Evolutionary conservation across 2,888 invertebrate species (phyloP).

Genomic region (Drosophila silvestris): DNA sequence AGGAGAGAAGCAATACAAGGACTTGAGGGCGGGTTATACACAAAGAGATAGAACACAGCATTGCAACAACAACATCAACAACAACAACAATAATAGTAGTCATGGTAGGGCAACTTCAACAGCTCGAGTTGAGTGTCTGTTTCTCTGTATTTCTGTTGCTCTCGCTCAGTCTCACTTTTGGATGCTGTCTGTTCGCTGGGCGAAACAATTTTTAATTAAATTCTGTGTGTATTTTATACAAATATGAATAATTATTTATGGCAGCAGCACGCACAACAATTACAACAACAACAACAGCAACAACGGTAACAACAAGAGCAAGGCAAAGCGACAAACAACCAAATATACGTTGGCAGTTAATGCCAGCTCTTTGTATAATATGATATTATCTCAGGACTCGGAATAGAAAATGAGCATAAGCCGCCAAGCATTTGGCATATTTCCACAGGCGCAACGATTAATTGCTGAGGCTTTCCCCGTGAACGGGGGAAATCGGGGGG

Average conservation of each 20-base stretch:
- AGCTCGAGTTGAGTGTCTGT: conserved; percentile 21
- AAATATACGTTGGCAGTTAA: conserved; percentile 69
- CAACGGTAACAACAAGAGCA: background rate
- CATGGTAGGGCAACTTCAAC: conserved; percentile 6
- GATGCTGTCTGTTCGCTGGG: conserved; percentile 18
- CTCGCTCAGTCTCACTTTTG: background rate
- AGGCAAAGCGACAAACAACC: conserved; percentile 4
- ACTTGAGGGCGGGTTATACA: conserved; percentile 46
- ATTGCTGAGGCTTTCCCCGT: conserved; percentile 59
- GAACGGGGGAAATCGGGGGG: too few relatives aligned
- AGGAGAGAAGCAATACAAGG: conserved; percentile 4
- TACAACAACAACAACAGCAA: conserved; percentile 14
- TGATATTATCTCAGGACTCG: conserved; percentile 68
- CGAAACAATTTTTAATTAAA: conserved; percentile 81
- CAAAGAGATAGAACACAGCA: conserved; percentile 56
- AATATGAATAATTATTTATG: conserved; percentile 83
- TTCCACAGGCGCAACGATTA: conserved; percentile 65
- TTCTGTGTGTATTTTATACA: conserved; percentile 80
- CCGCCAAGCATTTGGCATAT: conserved; percentile 72
- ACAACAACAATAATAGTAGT: conserved; percentile 33
- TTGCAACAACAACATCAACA: conserved; percentile 29
- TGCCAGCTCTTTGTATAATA: conserved; percentile 59
- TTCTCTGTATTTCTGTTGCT: background rate
- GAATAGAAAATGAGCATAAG: conserved; percentile 80
- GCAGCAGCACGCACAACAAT: conserved; percentile 42